Percentiles rank a stretch among this genome's conserved stretches.
phyloP scores from a whole-genome alignment of 2,888 invertebrate genomes.

The Bibio marci region DNA sequence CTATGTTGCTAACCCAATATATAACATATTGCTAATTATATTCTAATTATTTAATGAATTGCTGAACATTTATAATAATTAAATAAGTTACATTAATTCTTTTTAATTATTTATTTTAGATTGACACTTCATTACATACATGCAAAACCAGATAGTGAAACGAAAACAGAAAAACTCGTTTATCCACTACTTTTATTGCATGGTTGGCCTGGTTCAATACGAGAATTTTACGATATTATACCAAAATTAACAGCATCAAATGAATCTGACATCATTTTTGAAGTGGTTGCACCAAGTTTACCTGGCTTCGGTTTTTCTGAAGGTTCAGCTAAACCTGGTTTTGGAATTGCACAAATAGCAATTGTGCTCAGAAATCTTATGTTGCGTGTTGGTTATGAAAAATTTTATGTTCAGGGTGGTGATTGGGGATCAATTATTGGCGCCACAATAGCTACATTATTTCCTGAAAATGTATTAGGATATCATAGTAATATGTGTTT shows the following conservation, averaged over 20 bases:
- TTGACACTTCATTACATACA: conserved; percentile 49
- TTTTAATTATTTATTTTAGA: too few species aligned
- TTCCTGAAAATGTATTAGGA: conserved; percentile 33
- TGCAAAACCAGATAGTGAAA: conserved; percentile 34
- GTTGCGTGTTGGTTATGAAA: conserved; percentile 41
- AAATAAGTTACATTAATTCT: too few species aligned
- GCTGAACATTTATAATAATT: too few species aligned
- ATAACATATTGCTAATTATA: too few species aligned
- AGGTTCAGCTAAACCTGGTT: conserved; percentile 36
- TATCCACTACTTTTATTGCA: conserved; percentile 41
- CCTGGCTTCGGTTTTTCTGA: conserved; percentile 34
- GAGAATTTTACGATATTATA: conserved; percentile 67
- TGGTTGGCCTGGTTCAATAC: conserved; percentile 80
- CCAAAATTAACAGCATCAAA: conserved; percentile 40
- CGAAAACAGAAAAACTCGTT: neutral
- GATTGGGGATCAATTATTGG: conserved; percentile 51
- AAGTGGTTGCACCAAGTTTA: conserved; percentile 32
- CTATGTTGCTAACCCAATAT: too few species aligned
- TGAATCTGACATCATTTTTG: conserved; percentile 35
- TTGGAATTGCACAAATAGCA: conserved; percentile 36
- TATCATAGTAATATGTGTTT: conserved; percentile 45
- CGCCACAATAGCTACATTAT: conserved; percentile 39
- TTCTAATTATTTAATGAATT: too few species aligned
- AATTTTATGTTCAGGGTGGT: conserved; percentile 55
- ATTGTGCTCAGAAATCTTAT: conserved; percentile 48